A percentile compares a stretch with the other conserved stretches of the same genome.
These are phyloP conservation scores for Sylvietta virens DNA, from an alignment of 2,113 vertebrate species.

Conservation along the genomic window DNA sequence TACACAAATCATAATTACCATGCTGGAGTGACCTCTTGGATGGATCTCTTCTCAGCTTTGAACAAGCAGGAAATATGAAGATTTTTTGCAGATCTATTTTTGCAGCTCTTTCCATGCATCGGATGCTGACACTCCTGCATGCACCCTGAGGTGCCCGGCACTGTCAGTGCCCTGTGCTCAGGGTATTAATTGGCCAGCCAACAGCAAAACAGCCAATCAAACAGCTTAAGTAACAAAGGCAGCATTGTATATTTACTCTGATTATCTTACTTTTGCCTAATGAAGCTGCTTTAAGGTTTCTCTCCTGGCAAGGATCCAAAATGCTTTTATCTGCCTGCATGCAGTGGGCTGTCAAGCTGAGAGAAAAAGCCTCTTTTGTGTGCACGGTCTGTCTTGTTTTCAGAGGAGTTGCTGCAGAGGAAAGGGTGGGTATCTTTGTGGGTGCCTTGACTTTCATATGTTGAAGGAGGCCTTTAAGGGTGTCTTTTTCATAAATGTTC, in stretches of 20 bases:
- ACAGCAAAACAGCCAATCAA: conserved; percentile 48
- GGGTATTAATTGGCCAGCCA: conserved; percentile 51
- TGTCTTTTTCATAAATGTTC: neutral
- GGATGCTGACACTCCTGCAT: neutral
- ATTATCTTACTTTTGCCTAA: conserved; percentile 67
- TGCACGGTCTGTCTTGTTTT: neutral
- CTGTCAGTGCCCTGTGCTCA: conserved; percentile 28
- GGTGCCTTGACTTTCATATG: conserved; percentile 21
- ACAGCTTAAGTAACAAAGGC: conserved; percentile 57
- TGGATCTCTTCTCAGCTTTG: neutral
- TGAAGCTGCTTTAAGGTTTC: conserved; percentile 65
- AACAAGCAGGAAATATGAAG: neutral
- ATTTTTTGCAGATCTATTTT: neutral
- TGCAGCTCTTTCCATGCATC: neutral
- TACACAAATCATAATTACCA: conserved; percentile 56
- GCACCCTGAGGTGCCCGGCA: neutral
- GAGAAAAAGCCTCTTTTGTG: conserved; percentile 53
- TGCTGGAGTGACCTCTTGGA: conserved; percentile 42
- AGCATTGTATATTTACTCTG: conserved; percentile 62
- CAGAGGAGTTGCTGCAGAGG: neutral
- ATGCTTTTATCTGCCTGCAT: conserved; percentile 56
- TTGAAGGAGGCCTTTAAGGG: neutral
- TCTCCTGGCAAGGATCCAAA: conserved; percentile 53
- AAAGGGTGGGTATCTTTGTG: neutral
- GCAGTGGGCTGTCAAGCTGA: conserved; percentile 49